phyloP scores from a whole-genome alignment of 2,113 vertebrate genomes.

The Papio anubis region DNA sequence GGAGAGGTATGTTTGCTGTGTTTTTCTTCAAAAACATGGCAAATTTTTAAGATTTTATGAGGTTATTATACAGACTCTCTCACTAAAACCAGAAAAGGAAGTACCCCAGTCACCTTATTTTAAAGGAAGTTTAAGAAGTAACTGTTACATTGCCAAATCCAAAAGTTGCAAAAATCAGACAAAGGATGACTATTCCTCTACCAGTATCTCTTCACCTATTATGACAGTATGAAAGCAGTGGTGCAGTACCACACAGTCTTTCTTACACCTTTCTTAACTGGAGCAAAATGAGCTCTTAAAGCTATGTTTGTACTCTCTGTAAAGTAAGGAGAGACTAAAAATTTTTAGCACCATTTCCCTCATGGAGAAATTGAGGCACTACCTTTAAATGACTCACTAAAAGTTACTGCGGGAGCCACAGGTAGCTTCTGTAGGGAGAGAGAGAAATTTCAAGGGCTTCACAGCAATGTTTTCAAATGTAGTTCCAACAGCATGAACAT shows the following conservation, averaged over 20 bases:
- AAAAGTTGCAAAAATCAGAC: conserved; percentile 32
- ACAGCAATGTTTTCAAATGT: background rate
- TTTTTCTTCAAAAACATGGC: conserved; percentile 12
- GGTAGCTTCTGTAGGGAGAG: background rate
- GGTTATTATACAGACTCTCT: background rate
- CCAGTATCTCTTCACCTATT: background rate
- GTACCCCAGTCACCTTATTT: background rate
- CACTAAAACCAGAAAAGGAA: conserved; percentile 44
- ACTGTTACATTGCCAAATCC: background rate
- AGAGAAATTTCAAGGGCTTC: background rate
- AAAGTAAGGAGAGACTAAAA: background rate
- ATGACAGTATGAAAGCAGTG: background rate
- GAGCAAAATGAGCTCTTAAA: background rate
- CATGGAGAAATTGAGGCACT: background rate
- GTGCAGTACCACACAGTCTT: background rate
- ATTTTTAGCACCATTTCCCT: background rate
- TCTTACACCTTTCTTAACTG: background rate
- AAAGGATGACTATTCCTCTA: background rate
- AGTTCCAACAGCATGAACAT: background rate
- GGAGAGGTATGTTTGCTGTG: background rate
- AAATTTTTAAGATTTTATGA: background rate
- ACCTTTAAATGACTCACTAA: background rate
- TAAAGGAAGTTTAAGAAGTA: conserved; percentile 71
- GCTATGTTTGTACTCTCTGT: too few species aligned
- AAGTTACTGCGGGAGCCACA: background rate